phyloP scores from a whole-genome alignment of 2,113 vertebrate genomes.

The Varanus salvator region DNA sequence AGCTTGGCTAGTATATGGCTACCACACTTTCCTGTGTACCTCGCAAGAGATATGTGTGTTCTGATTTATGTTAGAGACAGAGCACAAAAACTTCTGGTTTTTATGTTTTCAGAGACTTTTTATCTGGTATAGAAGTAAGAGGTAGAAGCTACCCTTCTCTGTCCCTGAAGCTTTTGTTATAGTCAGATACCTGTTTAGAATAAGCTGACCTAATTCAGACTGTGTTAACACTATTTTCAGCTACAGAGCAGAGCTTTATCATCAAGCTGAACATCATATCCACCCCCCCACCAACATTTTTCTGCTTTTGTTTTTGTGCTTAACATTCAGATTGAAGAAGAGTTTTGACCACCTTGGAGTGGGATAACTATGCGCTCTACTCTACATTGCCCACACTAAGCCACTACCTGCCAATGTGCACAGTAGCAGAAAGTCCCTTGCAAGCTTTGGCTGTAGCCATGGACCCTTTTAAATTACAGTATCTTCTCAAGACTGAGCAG shows the following conservation, averaged over 20 bases:
- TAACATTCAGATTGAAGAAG: neutral
- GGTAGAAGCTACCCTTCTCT: too few species aligned
- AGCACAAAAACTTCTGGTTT: neutral
- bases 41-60: neutral
- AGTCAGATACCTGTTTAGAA: neutral
- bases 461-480: too few species aligned
- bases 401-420: neutral
- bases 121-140: too few species aligned
- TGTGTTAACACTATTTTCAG: neutral
- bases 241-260: neutral
- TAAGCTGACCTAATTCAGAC: neutral
- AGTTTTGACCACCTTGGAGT: neutral
- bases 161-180: neutral
- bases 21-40: too few species aligned
- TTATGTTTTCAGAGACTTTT: neutral
- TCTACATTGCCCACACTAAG: too few species aligned
- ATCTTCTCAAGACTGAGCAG: too few species aligned
- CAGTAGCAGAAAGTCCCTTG: too few species aligned
- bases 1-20: neutral
- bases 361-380: too few species aligned
- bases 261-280: neutral
- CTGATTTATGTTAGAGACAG: neutral
- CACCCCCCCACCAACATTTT: neutral
- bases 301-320: neutral
- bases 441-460: too few species aligned